A percentile compares a stretch with the other conserved stretches of the same genome.
phyloP scores from a whole-genome alignment of 2,888 invertebrate species.

The Amphipoea oculea region DNA sequence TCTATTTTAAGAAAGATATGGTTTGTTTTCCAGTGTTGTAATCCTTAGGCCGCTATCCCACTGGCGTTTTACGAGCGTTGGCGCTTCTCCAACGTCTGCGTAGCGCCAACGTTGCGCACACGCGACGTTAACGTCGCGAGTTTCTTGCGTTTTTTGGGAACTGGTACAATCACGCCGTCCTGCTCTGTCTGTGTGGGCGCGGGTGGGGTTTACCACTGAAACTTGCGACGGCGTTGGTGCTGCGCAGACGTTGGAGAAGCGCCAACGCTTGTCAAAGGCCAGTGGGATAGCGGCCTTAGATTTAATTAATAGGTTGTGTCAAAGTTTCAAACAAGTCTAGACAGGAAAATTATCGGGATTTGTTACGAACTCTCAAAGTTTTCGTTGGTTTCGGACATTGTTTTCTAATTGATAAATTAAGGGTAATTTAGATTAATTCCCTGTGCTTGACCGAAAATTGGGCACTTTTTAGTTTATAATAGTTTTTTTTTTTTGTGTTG shows the following conservation, averaged over 20 bases:
- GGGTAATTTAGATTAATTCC: slow-evolving; percentile 20
- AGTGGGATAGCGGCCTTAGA: neutral
- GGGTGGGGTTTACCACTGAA: too few species aligned
- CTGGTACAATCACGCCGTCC: too few species aligned
- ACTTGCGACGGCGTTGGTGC: too few species aligned
- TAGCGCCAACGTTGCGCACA: too few species aligned
- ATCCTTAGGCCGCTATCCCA: too few species aligned
- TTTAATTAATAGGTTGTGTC: slow-evolving; percentile 35
- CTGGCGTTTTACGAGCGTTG: too few species aligned
- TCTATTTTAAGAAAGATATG: fast-evolving
- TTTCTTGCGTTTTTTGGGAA: too few species aligned
- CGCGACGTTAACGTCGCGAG: too few species aligned
- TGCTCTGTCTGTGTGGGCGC: too few species aligned
- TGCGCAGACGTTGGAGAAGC: too few species aligned
- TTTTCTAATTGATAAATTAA: slow-evolving; percentile 22
- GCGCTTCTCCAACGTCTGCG: too few species aligned
- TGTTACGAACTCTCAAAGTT: slow-evolving; percentile 22
- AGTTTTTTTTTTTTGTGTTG: neutral
- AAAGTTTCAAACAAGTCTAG: slow-evolving; percentile 27
- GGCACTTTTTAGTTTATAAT: neutral
- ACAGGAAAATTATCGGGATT: slow-evolving; percentile 35
- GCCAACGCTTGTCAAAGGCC: too few species aligned
- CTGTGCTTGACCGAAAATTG: neutral
- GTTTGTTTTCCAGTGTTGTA: neutral
- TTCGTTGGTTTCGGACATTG: slow-evolving; percentile 3